Conservation (phyloP, 1,140 invertebrate genomes). For the Penaeus indicus region DNA sequence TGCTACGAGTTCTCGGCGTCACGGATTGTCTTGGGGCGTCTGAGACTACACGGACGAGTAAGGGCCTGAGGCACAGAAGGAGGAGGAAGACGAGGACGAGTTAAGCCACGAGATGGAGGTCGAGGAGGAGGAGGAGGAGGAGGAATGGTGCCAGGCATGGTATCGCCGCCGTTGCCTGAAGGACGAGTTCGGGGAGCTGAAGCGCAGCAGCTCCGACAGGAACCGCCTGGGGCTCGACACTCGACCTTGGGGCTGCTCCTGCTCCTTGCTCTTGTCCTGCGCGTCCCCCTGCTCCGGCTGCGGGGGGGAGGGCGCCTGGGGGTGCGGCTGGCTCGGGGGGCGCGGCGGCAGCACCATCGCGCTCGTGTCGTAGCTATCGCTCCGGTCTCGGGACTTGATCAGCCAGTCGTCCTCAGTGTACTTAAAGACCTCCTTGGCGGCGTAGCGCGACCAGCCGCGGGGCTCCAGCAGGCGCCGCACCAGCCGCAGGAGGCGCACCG, state of each 20-base stretch:
- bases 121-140: slow-evolving; percentile 54
- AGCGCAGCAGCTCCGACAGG: slow-evolving; percentile 46
- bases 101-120: slow-evolving; percentile 55
- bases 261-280: neutral
- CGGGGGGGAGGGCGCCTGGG: neutral
- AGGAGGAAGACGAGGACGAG: slow-evolving; percentile 51
- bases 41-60: slow-evolving; percentile 47
- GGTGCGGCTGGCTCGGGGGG: neutral
- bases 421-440: slow-evolving; percentile 81
- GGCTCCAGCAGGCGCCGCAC: slow-evolving; percentile 81
- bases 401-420: slow-evolving; percentile 83
- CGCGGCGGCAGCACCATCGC: slow-evolving; percentile 25
- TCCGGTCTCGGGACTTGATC: slow-evolving; percentile 70
- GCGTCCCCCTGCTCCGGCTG: neutral
- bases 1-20: too few relatives aligned
- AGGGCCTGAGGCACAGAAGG: slow-evolving; percentile 46
- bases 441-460: slow-evolving; percentile 80
- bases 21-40: too few relatives aligned
- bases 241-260: slow-evolving; percentile 32
- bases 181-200: slow-evolving; percentile 29
- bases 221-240: slow-evolving; percentile 52
- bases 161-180: slow-evolving; percentile 18
- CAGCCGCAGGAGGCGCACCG: slow-evolving; percentile 77
- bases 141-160: slow-evolving; percentile 47
- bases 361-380: slow-evolving; percentile 42